These are phyloP conservation scores for Eudemis profundana DNA, from an alignment of 2,888 invertebrate genomes.

Conservation along the genomic window DNA sequence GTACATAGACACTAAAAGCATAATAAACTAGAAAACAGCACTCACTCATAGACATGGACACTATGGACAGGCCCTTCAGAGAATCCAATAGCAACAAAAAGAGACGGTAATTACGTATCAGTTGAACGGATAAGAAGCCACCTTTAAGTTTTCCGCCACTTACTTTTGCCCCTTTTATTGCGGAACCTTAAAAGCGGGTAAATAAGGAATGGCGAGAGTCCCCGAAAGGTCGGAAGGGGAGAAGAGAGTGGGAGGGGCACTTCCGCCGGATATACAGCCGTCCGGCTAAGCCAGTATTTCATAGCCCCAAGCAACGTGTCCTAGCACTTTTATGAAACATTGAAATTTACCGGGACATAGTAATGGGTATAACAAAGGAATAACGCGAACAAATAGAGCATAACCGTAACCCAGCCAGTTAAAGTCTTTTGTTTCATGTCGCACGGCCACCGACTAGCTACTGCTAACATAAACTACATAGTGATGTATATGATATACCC, in stretches of 20 bases:
- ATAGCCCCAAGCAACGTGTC: conserved; percentile 56
- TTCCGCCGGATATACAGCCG: conserved; percentile 69
- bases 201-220: conserved; percentile 73
- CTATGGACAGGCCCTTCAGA: too few species aligned
- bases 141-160: conserved; percentile 40
- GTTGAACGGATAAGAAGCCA: conserved; percentile 22
- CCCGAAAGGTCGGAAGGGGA: conserved; percentile 49
- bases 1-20: too few species aligned
- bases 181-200: conserved; percentile 69
- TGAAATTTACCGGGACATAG: conserved; percentile 52
- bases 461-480: too few species aligned
- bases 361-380: conserved; percentile 40
- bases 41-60: not conserved
- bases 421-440: conserved; percentile 35
- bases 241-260: conserved; percentile 47
- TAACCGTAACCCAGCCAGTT: conserved; percentile 14
- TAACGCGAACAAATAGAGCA: conserved; percentile 31
- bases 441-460: conserved; percentile 17
- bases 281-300: conserved; percentile 59
- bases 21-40: not conserved
- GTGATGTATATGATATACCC: too few species aligned
- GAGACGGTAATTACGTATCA: conserved; percentile 11
- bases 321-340: conserved; percentile 64
- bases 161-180: conserved; percentile 37
- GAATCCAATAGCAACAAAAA: not conserved